These are phyloP conservation scores for Thripadectes ignobilis DNA, from an alignment of 2,797 vertebrate species.

Conservation along the genomic window DNA sequence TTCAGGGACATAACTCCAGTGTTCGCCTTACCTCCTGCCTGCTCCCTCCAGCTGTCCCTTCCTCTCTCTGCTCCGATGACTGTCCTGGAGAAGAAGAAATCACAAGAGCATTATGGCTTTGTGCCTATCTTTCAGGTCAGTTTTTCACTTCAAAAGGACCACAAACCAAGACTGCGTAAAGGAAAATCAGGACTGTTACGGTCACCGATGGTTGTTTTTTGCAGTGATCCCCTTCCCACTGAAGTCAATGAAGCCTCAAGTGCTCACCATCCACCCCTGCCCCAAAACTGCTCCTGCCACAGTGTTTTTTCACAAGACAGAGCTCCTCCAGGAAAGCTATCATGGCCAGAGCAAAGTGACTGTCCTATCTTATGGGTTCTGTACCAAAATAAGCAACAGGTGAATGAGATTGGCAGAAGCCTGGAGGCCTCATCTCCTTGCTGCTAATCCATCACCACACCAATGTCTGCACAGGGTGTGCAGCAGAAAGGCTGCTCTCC, in stretches of 20 bases:
- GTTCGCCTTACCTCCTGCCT: neutral
- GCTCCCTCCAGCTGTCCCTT: neutral
- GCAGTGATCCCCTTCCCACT: accelerated
- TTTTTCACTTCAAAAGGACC: neutral
- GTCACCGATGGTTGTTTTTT: accelerated
- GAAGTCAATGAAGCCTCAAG: neutral
- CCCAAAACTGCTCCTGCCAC: neutral
- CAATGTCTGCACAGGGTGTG: accelerated
- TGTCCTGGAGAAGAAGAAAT: neutral
- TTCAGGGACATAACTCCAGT: conserved; percentile 28
- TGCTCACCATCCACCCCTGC: neutral
- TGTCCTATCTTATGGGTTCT: neutral
- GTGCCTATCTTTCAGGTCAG: neutral
- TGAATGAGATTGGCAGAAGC: neutral
- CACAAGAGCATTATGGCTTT: neutral
- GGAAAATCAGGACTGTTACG: neutral
- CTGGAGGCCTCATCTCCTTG: accelerated
- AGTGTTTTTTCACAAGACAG: neutral
- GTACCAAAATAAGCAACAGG: neutral
- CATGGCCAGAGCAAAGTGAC: neutral
- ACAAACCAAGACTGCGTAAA: neutral
- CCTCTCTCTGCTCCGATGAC: neutral
- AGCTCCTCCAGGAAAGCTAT: neutral
- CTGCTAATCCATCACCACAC: neutral
- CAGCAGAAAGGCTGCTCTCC: neutral